Base-by-base conservation (phyloP, 2,797 vertebrate species). In the Hemitrygon akajei region DNA sequence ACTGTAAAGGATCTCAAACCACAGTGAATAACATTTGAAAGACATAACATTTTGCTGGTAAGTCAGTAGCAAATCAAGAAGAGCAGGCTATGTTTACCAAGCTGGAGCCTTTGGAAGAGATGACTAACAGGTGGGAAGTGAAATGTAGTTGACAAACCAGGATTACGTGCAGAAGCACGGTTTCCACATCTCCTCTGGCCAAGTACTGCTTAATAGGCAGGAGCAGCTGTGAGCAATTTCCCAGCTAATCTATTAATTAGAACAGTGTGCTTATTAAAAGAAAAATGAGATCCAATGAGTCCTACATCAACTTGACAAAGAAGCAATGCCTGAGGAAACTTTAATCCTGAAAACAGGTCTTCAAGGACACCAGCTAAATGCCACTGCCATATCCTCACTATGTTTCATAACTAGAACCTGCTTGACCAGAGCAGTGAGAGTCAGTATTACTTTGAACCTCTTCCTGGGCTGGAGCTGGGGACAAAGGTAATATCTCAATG, bases 211-310 rank as follows among this genome's bases (percentile, higher is more conserved):
- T 16, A 16, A 12, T 11, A 56, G 30, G 56, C 82, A n/a, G 82
- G 56, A 89, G 86, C 86, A 89, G 86, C 86, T 89, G 60, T 1
- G 63, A 89, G n/a, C 18, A 69, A 89, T 89, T 89, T 89, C n/a
- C 86, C 27, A 37, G 7, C 86, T 69, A 69, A 89, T 69, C 63
- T 63, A n/a, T 89, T 89, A 89, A 89, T 89, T 89, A 69, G 86
- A 89, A 37, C n/a, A 69, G n/a, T 69, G 86, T 34, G 60, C 86
- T 66, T n/a, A 66, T 87, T 87, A 20, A 66, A 69, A 89, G 69
- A 89, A 30, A 89, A 3, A 47, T 47, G 20, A 69, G n/a, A 89
- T 89, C 63, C 20, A 22, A 20, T 1, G 2, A 9, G 66, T 69
- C 47, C 22, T 37, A 37, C 71, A 75, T 75, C 71, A 75, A 75